Evolutionary conservation across 1,140 invertebrate species (phyloP), one percentile per base, ranked within the genome.

Genomic region (Orussus abietinus): DNA sequence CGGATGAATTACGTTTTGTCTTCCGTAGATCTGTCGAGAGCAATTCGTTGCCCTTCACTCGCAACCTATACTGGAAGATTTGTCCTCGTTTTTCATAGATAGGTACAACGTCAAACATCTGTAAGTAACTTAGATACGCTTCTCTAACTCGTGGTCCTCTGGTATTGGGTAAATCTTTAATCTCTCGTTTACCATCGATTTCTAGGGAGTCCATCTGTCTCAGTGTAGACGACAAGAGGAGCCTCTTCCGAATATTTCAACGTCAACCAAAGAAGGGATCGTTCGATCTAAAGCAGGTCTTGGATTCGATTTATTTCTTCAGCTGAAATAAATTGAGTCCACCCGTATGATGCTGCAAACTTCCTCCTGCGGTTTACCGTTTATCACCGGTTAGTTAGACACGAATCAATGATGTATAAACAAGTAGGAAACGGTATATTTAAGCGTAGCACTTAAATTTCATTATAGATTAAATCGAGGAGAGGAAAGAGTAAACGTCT

Each of bases 11-110:
- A 42, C 41, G 38, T 42, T 44, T 41, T 46, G 59, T 62, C 74
- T 72, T n/a, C n/a, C n/a, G 43, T 72, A 89, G 84, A 85, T 95
- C 37, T 98, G 94, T 61, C 78, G 96, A 26, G 84, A 99, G 65
- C 93, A 99, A 70, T 99, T 99, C 75, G 86, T 98, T 7, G 82
- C 85, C 0, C 76, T 99, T 5, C 95, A 99, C 72, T 88, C 84
- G 12, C 77, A 96, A 61, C 93, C 94, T 1, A 91, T 99, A 46
- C 75, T 99, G 26, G 82, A 97, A 62, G 74, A 96, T 67, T 75
- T 98, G 15, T 92, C 94, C 0, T 50, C 82, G 12, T 89, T 84
- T 62, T 75, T 96, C 26, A 42, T 79, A 0, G 51, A 84, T 9
- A 80, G 77, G 53, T 92, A 85, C 63, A 80, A 42, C 78, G 77